These are phyloP conservation scores for Bombus waltoni DNA, from an alignment of 1,140 invertebrate species.

Conservation along the genomic window DNA sequence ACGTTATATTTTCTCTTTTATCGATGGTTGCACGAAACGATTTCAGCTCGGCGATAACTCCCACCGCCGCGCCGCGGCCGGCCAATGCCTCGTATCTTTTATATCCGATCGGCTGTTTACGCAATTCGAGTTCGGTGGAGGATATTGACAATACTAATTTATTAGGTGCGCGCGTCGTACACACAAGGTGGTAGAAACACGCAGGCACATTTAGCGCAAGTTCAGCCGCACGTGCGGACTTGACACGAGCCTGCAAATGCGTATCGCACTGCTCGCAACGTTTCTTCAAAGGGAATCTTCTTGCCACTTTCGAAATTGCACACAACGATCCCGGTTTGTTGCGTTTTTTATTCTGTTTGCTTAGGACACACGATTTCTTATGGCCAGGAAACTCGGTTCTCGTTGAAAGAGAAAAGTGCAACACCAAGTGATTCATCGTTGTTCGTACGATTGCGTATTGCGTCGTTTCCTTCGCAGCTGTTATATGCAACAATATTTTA, in stretches of 20 bases:
- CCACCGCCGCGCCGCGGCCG: fast-evolving
- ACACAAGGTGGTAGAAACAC: neutral
- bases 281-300: neutral
- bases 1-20: neutral
- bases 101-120: conserved; percentile 6
- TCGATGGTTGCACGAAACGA: neutral
- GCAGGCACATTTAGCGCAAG: conserved; percentile 4
- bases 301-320: neutral
- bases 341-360: neutral
- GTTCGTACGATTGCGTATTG: neutral
- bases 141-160: conserved; percentile 25
- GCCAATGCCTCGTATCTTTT: neutral
- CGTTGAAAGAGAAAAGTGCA: neutral
- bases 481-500: neutral
- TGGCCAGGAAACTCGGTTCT: neutral
- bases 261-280: neutral
- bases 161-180: neutral
- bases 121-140: neutral
- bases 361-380: too few species aligned
- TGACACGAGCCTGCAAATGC: neutral
- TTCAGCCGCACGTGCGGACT: conserved; percentile 18
- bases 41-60: neutral
- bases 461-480: neutral
- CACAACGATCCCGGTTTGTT: neutral
- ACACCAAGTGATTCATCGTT: neutral